Evolutionary conservation across 2,113 vertebrate species (phyloP), one percentile per base, ranked within the genome.

Genomic region (Muntiacus reevesi): DNA sequence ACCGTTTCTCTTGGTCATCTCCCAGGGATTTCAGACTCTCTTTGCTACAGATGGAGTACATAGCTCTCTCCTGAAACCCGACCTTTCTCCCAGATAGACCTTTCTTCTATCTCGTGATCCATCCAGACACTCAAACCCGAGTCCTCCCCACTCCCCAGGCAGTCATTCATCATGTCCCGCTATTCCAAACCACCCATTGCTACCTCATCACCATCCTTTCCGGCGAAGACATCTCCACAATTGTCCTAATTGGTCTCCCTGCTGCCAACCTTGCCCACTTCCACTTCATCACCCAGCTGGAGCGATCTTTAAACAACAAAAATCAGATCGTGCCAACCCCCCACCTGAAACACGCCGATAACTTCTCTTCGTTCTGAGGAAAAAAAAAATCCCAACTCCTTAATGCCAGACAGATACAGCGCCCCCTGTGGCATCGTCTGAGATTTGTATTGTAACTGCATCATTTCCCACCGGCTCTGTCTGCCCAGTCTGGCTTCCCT

Each of bases 231-330:
- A 30, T 67, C 94, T 95, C 82, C 59, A 74, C 67, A 30, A 1
- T 6, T 36, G 52, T 97, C 62, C 57, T 92, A 91, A 94, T n/a
- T 91, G 81, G 89, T 64, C 74, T 74, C 81, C n/a, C 55, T 94
- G 89, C 86, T 52, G 88, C 60, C 28, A 8, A 54, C 33, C 52
- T 54, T 40, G 86, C 52, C 52, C 25, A 10, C 7, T 19, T 79
- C 28, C 40, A 64, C 94, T 95, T 55, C n/a, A 82, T 95, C 83
- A 40, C 82, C 59, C 94, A 93, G 96, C 87, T 47, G 83, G 96
- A 64, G 87, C 1, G 10, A 28, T 45, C 33, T n/a, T 62, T 89
- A 30, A 85, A 67, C 14, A 21, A 7, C 11, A 28, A 57, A 12
- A 40, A 45, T 50, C 74, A 84, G 91, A 54, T 79, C 11, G 3